A percentile compares a stretch with the other conserved stretches of the same genome.
phyloP scores from a whole-genome alignment of 2,888 invertebrate species.

The Drosophila paranaensis region DNA sequence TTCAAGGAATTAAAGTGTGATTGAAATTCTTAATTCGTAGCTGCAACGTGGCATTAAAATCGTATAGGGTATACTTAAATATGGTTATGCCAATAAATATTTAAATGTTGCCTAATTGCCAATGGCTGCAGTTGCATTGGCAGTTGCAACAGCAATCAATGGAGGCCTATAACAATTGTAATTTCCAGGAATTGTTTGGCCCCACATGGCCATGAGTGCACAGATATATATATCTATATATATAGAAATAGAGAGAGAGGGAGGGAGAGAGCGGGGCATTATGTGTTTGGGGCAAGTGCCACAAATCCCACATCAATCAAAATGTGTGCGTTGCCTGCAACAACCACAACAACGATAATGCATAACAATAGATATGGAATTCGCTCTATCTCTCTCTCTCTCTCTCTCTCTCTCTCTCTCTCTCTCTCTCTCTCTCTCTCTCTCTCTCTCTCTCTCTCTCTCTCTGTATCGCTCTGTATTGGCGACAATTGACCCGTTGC shows the following conservation, averaged over 20 bases:
- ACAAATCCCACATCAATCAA: conserved; percentile 82
- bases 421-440: too few relatives aligned
- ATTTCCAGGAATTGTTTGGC: conserved; percentile 32
- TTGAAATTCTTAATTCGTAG: background rate
- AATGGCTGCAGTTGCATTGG: conserved; percentile 14
- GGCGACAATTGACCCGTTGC: conserved; percentile 56
- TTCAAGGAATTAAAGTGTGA: background rate
- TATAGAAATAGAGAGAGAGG: background rate
- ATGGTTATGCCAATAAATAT: conserved; percentile 17
- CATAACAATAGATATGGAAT: conserved; percentile 17
- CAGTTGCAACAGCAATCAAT: conserved; percentile 21
- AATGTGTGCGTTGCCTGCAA: conserved; percentile 43
- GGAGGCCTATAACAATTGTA: conserved; percentile 7
- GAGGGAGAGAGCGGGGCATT: too few relatives aligned
- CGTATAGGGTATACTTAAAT: background rate
- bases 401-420: background rate
- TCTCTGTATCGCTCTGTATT: conserved; percentile 10
- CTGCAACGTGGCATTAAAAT: background rate
- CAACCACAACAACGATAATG: conserved; percentile 31
- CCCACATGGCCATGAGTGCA: background rate
- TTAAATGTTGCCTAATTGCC: conserved; percentile 42
- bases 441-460: background rate
- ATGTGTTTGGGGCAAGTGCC: conserved; percentile 63
- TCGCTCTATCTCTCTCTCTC: background rate
- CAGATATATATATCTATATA: background rate